These are phyloP conservation scores for Apamea sordens DNA, from an alignment of 2,888 invertebrate species.

Conservation along the genomic window DNA sequence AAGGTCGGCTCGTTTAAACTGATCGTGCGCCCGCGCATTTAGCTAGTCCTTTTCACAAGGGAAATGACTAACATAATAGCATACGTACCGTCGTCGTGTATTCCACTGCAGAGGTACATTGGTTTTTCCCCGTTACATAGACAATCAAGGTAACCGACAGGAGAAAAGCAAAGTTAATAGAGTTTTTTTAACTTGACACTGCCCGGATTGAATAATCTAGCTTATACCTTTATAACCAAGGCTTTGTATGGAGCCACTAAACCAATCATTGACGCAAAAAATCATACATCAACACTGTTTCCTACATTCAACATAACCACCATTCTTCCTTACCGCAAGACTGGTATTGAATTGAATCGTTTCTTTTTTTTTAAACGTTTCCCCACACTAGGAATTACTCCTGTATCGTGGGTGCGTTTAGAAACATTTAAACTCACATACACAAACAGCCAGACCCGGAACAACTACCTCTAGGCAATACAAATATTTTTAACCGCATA, in stretches of 20 bases:
- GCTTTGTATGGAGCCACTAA: neutral
- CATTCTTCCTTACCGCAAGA: neutral
- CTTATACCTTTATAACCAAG: neutral
- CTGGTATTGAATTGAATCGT: too few relatives aligned
- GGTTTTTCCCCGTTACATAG: neutral
- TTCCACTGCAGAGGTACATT: neutral
- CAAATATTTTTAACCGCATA: too few relatives aligned
- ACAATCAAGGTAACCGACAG: neutral
- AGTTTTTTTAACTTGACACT: neutral
- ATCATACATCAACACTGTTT: neutral
- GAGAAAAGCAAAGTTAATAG: neutral
- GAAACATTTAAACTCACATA: too few relatives aligned
- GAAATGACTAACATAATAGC: constrained; percentile 49
- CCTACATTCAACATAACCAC: neutral
- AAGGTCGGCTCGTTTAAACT: constrained; percentile 48
- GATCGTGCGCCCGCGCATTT: constrained; percentile 41
- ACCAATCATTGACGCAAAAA: neutral
- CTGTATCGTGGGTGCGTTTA: too few relatives aligned
- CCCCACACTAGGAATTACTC: too few relatives aligned
- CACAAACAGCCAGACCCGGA: too few relatives aligned
- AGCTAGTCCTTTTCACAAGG: constrained; percentile 56
- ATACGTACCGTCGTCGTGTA: neutral
- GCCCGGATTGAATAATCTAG: neutral
- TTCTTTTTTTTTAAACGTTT: too few relatives aligned
- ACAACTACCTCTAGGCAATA: too few relatives aligned